phyloP scores from a whole-genome alignment of 1,140 invertebrate species.

The Carcinoscorpius rotundicauda region DNA sequence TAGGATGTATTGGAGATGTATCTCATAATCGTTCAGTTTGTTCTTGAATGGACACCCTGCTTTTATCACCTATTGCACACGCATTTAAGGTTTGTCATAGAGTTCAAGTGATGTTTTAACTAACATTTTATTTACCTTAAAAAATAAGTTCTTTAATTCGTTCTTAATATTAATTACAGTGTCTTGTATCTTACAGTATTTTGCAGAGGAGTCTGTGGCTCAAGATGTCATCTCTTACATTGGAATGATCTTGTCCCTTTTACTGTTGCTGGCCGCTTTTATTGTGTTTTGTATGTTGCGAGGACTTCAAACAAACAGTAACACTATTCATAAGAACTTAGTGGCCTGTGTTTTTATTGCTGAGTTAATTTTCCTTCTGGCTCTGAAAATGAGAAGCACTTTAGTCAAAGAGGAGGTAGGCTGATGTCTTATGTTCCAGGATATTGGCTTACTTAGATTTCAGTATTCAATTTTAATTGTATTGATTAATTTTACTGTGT shows the following conservation, averaged over 20 bases:
- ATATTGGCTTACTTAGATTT: not conserved
- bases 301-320: constrained; percentile 66
- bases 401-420: constrained; percentile 46
- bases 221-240: constrained; percentile 80
- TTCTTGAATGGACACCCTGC: too few relatives aligned
- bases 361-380: constrained; percentile 72
- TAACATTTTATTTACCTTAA: too few relatives aligned
- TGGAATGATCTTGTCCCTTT: constrained; percentile 56
- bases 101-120: too few relatives aligned
- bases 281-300: constrained; percentile 64
- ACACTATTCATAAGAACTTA: constrained; percentile 87
- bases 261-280: constrained; percentile 47
- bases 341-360: constrained; percentile 75
- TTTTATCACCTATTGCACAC: too few relatives aligned
- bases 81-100: too few relatives aligned
- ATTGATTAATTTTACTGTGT: not conserved
- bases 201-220: constrained; percentile 43
- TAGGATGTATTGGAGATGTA: too few relatives aligned
- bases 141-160: not conserved
- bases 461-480: not conserved
- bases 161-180: constrained; percentile 5
- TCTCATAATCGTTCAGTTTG: too few relatives aligned
- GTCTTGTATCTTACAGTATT: constrained; percentile 13
- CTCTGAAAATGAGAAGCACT: constrained; percentile 59
- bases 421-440: not conserved